phyloP scores from a whole-genome alignment of 2,888 invertebrate genomes.

The Diarsia dahlii region DNA sequence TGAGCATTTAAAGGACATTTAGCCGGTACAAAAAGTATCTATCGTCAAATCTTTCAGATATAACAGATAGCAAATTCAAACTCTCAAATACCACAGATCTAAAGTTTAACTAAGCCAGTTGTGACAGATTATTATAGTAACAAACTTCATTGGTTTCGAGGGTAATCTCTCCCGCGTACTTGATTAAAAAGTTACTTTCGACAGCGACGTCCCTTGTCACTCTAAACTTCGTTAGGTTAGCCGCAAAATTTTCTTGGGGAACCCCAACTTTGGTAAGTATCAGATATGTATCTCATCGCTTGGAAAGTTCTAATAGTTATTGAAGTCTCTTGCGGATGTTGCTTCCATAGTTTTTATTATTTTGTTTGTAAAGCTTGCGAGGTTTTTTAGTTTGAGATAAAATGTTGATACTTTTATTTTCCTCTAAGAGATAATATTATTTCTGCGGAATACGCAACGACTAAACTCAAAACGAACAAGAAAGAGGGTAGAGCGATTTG shows the following conservation, averaged over 20 bases:
- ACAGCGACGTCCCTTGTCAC: slow-evolving; percentile 30
- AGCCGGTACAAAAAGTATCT: no score
- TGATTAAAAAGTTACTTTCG: slow-evolving; percentile 36
- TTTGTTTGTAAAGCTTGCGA: background rate
- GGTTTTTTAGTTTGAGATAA: background rate
- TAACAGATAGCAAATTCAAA: background rate
- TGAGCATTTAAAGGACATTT: background rate
- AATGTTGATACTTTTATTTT: background rate
- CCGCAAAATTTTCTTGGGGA: slow-evolving; percentile 3
- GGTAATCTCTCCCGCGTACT: slow-evolving; percentile 24
- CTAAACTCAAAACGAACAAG: no score
- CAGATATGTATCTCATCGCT: background rate
- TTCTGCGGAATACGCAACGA: background rate
- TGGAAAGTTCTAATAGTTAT: slow-evolving; percentile 16
- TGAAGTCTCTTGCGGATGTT: background rate
- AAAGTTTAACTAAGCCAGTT: slow-evolving; percentile 7
- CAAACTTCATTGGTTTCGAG: slow-evolving; percentile 2
- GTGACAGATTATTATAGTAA: slow-evolving; percentile 10
- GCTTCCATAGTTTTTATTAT: background rate
- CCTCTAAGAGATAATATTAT: background rate
- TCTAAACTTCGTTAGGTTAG: slow-evolving; percentile 30
- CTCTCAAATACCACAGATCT: background rate
- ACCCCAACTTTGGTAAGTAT: slow-evolving; percentile 2
- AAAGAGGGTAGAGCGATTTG: no score
- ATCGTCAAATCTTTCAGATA: background rate